A percentile compares a stretch with the other conserved stretches of the same genome.
phyloP scores from a whole-genome alignment of 2,888 invertebrate species.

The Adelognathus sp. region DNA sequence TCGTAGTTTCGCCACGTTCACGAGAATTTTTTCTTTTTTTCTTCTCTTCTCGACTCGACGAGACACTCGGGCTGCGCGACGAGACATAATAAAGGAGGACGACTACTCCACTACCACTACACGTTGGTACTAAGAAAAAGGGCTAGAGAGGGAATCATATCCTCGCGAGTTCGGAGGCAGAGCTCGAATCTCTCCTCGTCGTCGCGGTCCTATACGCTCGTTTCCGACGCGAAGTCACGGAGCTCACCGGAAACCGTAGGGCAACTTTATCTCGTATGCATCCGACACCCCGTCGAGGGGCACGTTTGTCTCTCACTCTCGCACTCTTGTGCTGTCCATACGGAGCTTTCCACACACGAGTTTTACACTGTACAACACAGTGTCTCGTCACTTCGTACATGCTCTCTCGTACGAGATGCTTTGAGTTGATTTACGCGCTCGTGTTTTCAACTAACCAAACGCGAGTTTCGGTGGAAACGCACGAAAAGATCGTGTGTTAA shows the following conservation, averaged over 20 bases:
- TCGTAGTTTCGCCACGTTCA: constrained; percentile 79
- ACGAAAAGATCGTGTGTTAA: not conserved
- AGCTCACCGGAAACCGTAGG: constrained; percentile 69
- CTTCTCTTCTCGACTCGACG: constrained; percentile 31
- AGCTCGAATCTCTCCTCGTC: constrained; percentile 4
- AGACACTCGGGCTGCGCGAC: constrained; percentile 16
- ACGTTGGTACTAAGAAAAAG: constrained; percentile 1
- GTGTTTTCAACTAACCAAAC: constrained; percentile 27
- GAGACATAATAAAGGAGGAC: constrained; percentile 40
- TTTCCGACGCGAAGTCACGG: constrained; percentile 64
- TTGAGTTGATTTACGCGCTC: constrained; percentile 49
- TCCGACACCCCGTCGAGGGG: constrained; percentile 70
- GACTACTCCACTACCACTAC: constrained; percentile 10
- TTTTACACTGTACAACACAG: constrained; percentile 34
- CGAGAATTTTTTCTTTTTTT: constrained; percentile 62
- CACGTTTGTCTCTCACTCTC: constrained; percentile 57
- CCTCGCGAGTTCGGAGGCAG: constrained; percentile 36
- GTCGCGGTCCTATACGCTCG: constrained; percentile 32
- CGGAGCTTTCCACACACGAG: constrained; percentile 54
- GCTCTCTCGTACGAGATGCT: constrained; percentile 25
- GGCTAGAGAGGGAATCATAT: constrained; percentile 50
- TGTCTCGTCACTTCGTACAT: constrained; percentile 5
- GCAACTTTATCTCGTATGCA: constrained; percentile 73
- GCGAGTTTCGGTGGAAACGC: not conserved
- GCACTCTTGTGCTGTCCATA: constrained; percentile 28